Evolutionary conservation across 2,797 vertebrate genomes (phyloP).

Genomic region (Clarias pachynema): DNA sequence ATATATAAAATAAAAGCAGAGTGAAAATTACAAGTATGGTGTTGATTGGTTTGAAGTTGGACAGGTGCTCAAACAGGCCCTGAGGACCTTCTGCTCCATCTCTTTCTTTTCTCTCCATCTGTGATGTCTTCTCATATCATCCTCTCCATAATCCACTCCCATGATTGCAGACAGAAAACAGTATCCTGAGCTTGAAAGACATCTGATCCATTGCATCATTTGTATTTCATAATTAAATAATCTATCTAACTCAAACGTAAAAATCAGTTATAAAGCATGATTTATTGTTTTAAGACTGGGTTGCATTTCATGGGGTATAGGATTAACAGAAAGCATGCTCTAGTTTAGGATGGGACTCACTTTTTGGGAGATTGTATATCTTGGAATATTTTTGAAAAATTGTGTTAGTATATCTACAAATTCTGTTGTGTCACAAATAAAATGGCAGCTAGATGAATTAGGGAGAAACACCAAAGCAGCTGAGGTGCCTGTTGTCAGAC

Average conservation of each 20-base stretch:
- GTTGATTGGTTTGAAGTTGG: constrained; percentile 40
- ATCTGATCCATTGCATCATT: constrained; percentile 1
- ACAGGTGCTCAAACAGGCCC: constrained; percentile 44
- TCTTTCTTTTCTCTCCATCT: constrained; percentile 41
- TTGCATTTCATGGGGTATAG: not conserved
- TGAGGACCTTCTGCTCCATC: constrained; percentile 40
- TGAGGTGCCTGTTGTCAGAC: constrained; percentile 59
- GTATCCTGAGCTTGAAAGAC: not conserved
- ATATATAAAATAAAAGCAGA: constrained; percentile 55
- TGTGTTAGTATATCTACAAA: constrained; percentile 35
- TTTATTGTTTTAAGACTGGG: not conserved
- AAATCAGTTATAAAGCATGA: not conserved
- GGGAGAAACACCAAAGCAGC: constrained; percentile 52
- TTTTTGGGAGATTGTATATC: constrained; percentile 5
- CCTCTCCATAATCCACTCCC: constrained; percentile 28
- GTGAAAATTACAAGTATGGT: constrained; percentile 55
- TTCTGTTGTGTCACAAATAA: constrained; percentile 51
- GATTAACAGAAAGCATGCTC: not conserved
- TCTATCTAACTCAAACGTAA: not conserved
- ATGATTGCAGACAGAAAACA: constrained; percentile 1
- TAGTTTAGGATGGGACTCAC: constrained; percentile 16
- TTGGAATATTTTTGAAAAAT: constrained; percentile 19
- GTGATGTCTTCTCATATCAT: constrained; percentile 40
- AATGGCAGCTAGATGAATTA: constrained; percentile 57
- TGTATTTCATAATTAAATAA: constrained; percentile 5